Base-by-base conservation (phyloP, 2,888 invertebrate species). In the Didymodactylos carnosus region DNA sequence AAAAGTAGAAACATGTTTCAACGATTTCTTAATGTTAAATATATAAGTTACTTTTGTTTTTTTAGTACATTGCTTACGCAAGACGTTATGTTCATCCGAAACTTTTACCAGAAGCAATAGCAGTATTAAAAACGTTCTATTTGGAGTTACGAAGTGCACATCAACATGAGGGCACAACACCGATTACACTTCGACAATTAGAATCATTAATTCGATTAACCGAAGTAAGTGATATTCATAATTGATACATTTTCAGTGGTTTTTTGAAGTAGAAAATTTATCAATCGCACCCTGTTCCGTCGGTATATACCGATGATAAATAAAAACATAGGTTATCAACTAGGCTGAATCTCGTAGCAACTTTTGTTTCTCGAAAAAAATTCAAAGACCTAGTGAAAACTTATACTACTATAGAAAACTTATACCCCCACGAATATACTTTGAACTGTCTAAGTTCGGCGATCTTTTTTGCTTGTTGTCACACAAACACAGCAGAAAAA, bases 141-240 rank as follows among this genome's bases (percentile, higher is more conserved):
- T 84, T 91, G 72, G 87, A 90, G 77, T 85, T 94, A 46, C 85
- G 92, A 10, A 86, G 87, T 73, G 87, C 80, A 39, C 88, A 88
- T 79, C 87, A 88, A 78, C 86, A 85, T 7, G 88, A 88, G 76
- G 75, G 75, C 10, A 86, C 87, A 25, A 89, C 89, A n/a, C 91
- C 91, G 0, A 88, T 94, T 46, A 94, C 92, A 1, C 89, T 89
- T 0, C 86, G 94, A 69, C 94, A 94, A 81, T 85, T 94, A 14
- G 91, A 93, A 83, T 93, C 92, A 0, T 86, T 94, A 76, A 89
- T 93, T 76, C 85, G 92, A 78, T 85, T 94, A 23, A 89, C 92
- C 1, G 83, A 84, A 79, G 79, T 78, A 71, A 71, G 8, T 43
- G 14, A 43, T 43, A 16, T 29, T 75, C 49, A n/a, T 19, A 73